Evolutionary conservation across 2,113 vertebrate genomes (phyloP).

Genomic region (Protobothrops flavoviridis): DNA sequence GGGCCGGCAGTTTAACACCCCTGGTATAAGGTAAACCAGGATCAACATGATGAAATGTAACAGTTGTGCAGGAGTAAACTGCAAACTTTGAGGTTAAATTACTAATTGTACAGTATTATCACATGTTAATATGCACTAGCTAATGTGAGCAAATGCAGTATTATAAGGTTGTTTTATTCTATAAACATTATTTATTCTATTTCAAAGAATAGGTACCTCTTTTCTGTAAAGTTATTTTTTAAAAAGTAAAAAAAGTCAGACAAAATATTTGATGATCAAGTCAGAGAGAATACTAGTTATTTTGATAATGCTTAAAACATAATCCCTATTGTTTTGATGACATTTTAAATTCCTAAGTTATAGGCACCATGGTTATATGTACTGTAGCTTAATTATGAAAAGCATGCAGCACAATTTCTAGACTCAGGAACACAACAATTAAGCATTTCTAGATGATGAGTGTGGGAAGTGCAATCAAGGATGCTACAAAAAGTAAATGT

Average conservation of each 20-base stretch:
- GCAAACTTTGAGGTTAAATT: background rate
- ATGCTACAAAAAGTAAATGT: background rate
- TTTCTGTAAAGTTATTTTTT: background rate
- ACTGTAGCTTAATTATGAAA: slow-evolving; percentile 9
- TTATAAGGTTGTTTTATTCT: background rate
- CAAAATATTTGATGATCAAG: background rate
- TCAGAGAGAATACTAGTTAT: background rate
- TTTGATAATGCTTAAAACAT: background rate
- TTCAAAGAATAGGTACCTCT: background rate
- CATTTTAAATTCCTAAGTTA: slow-evolving; percentile 6
- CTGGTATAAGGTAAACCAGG: background rate
- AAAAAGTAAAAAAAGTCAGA: background rate
- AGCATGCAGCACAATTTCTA: background rate
- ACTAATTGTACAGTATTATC: too few species aligned
- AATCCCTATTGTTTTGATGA: background rate
- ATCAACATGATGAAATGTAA: background rate
- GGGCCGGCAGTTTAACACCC: too few species aligned
- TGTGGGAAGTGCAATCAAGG: background rate
- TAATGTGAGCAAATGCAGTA: background rate
- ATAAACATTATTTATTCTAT: background rate
- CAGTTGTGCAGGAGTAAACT: background rate
- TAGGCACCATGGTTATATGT: background rate
- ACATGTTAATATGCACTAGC: background rate
- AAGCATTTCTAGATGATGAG: background rate
- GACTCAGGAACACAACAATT: background rate